Evolutionary conservation across 2,888 invertebrate species (phyloP).

Genomic region (Tineola bisselliella): DNA sequence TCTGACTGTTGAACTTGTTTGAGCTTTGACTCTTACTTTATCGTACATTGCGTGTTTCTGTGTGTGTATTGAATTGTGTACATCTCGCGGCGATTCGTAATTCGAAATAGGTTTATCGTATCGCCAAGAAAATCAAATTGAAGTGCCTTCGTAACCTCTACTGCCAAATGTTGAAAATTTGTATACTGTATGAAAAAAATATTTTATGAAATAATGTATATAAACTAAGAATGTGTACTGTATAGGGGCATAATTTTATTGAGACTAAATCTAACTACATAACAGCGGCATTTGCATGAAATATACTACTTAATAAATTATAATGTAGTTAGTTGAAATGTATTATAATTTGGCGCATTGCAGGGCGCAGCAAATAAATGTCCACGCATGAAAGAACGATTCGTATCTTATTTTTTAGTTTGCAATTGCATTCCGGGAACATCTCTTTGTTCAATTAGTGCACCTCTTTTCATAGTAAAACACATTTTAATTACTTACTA

Average conservation of each 20-base stretch:
- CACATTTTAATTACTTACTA: too few relatives aligned
- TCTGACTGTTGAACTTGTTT: neutral
- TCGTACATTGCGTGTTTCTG: conserved; percentile 5
- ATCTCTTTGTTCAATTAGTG: neutral
- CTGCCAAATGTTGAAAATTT: conserved; percentile 16
- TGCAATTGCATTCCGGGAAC: neutral
- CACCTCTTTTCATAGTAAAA: too few relatives aligned
- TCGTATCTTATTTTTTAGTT: neutral
- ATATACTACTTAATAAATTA: neutral
- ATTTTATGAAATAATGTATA: neutral
- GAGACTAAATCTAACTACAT: neutral
- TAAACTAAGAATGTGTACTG: neutral
- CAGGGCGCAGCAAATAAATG: conserved; percentile 49
- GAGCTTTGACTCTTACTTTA: neutral
- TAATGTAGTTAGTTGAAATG: neutral
- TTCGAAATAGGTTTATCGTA: conserved; percentile 49
- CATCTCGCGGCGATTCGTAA: conserved; percentile 45
- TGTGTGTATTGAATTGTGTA: conserved; percentile 48
- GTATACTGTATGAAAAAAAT: neutral
- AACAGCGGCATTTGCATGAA: conserved; percentile 3
- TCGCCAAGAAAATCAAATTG: conserved; percentile 36
- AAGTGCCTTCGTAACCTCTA: conserved; percentile 23
- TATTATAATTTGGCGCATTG: conserved; percentile 53
- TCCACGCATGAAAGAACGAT: conserved; percentile 4
- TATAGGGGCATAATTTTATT: neutral